Conservation (phyloP, 2,113 vertebrate species). For the Trogon surrucura region DNA sequence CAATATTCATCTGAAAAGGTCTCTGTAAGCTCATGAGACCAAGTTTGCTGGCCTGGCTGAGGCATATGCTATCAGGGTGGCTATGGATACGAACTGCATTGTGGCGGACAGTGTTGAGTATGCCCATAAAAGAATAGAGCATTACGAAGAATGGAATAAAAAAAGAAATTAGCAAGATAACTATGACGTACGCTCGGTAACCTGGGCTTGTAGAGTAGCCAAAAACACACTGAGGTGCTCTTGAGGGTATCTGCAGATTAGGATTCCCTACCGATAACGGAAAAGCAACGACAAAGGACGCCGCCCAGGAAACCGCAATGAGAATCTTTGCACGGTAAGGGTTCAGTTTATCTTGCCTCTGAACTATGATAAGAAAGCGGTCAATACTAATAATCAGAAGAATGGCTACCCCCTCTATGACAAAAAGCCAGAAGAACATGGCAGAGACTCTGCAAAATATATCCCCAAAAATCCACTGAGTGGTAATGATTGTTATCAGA, state of each 20-base stretch:
- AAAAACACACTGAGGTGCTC: conserved; percentile 96
- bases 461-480: conserved; percentile 92
- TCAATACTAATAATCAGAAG: conserved; percentile 98
- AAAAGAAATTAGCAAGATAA: conserved; percentile 90
- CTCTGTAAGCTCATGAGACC: conserved; percentile 95
- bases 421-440: conserved; percentile 97
- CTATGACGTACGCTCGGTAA: conserved; percentile 89
- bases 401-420: conserved; percentile 92
- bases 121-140: conserved; percentile 95
- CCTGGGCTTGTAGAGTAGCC: conserved; percentile 86
- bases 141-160: conserved; percentile 94
- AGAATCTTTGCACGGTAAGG: conserved; percentile 93
- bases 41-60: conserved; percentile 95
- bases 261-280: conserved; percentile 90
- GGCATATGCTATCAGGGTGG: conserved; percentile 92
- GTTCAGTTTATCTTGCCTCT: conserved; percentile 94
- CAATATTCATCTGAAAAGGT: conserved; percentile 95
- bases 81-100: conserved; percentile 95
- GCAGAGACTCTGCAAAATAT: conserved; percentile 91
- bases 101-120: conserved; percentile 94
- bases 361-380: conserved; percentile 97
- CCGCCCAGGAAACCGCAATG: conserved; percentile 88
- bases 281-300: conserved; percentile 89
- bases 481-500: conserved; percentile 89
- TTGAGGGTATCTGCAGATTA: conserved; percentile 85